Percentiles rank a stretch among this genome's conserved stretches.
These are phyloP conservation scores for Drosophila auraria DNA, from an alignment of 1,140 invertebrate species.

Conservation along the genomic window DNA sequence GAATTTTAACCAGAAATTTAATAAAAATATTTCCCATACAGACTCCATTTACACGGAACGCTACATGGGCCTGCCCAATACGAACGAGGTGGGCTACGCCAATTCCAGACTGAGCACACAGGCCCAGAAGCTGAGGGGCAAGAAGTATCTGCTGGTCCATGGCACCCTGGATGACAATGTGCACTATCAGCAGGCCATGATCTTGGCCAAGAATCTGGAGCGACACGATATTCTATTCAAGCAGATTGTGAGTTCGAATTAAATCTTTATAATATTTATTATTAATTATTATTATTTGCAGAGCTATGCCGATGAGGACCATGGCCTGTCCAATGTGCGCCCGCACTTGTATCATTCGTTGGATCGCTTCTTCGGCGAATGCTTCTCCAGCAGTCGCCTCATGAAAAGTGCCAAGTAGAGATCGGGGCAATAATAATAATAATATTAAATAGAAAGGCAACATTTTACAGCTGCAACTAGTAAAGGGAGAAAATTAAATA, in stretches of 20 bases:
- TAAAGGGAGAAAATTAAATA: conserved; percentile 28
- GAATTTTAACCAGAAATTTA: background rate
- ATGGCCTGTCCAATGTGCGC: conserved; percentile 91
- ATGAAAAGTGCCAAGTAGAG: conserved; percentile 73
- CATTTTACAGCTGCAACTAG: conserved; percentile 39
- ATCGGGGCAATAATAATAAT: conserved; percentile 10
- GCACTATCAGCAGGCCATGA: conserved; percentile 97
- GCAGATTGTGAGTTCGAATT: conserved; percentile 90
- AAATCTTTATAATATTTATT: background rate
- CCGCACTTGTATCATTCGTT: conserved; percentile 95
- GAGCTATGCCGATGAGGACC: conserved; percentile 97
- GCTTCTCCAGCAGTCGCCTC: conserved; percentile 86
- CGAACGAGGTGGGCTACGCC: conserved; percentile 92
- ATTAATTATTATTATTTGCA: conserved; percentile 85
- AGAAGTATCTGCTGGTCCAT: conserved; percentile 94
- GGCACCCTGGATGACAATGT: conserved; percentile 98
- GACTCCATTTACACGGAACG: conserved; percentile 98
- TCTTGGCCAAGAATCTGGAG: conserved; percentile 94
- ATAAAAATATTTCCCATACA: conserved; percentile 85
- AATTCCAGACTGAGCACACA: conserved; percentile 90
- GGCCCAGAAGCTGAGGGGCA: conserved; percentile 89
- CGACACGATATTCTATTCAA: conserved; percentile 94
- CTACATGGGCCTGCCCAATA: conserved; percentile 95
- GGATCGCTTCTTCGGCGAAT: conserved; percentile 94
- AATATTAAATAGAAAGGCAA: conserved; percentile 23